These are phyloP conservation scores for Tauraco erythrolophus DNA, from an alignment of 2,113 vertebrate genomes.

Conservation along the genomic window DNA sequence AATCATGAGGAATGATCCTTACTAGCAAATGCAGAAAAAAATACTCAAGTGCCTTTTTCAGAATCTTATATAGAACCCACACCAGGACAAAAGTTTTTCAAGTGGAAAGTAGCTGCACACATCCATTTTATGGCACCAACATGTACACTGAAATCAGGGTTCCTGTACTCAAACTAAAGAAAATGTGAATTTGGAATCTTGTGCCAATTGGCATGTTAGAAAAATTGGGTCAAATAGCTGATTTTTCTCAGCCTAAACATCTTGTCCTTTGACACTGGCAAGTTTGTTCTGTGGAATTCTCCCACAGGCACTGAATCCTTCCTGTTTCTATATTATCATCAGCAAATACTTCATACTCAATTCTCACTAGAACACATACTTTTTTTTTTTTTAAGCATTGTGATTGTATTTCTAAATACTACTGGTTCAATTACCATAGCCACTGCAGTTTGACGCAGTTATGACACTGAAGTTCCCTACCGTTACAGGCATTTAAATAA, in stretches of 20 bases:
- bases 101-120: background rate
- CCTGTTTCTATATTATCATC: background rate
- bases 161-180: background rate
- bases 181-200: background rate
- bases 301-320: background rate
- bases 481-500: background rate
- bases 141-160: rapidly evolving
- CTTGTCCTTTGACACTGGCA: background rate
- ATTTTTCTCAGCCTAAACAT: background rate
- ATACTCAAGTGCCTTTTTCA: background rate
- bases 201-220: background rate
- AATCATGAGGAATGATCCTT: background rate
- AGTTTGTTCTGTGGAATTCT: background rate
- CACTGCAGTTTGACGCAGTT: background rate
- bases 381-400: background rate
- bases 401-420: background rate
- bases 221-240: background rate
- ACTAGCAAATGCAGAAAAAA: background rate
- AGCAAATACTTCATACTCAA: background rate
- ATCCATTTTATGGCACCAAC: background rate
- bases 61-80: background rate
- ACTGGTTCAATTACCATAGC: background rate
- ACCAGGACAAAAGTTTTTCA: background rate
- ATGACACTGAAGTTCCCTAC: background rate
- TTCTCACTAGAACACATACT: background rate